Evolutionary conservation across 1,140 invertebrate genomes (phyloP), one percentile per base, ranked within the genome.

Genomic region (Anthonomus grandis): DNA sequence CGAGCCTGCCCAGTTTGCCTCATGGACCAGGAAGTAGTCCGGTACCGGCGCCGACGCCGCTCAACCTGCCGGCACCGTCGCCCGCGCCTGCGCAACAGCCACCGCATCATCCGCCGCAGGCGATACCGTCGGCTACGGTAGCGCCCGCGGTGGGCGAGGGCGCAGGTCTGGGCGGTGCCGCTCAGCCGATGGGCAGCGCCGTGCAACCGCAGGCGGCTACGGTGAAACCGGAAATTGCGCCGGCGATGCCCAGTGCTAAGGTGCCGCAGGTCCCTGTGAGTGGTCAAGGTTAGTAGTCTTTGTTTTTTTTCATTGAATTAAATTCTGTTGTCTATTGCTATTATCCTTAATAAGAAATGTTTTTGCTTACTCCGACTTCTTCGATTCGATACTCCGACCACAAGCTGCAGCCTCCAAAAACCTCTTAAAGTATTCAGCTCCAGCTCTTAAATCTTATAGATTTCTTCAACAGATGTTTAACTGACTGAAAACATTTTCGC

Each of bases 61-160:
- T 68, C 27, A 69, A 78, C 59, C 75, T 79, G 54, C 79, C 79
- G 60, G 74, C 76, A 67, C 74, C 78, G 64, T 78, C 76, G 63
- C 76, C 78, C 60, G 72, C 78, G 57, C 78, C 68, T 25, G 66
- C 65, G 50, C 76, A 77, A 23, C 75, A 74, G 57, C 74, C 75
- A 17, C 75, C 75, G 42, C 62, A 69, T 64, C 65, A 74, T 66
- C 46, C 76, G 60, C 17, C 68, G 45, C 55, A 64, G 22, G 61
- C 64, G 0, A 65, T 64, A 44, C 63, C 59, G 31, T 59, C 59
- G 47, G 54, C 64, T 46, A 59, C 72, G 42, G 55, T 68, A 47
- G 50, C 58, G 22, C 48, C 61, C 18, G 54, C 58, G 12, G 25
- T 55, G 19, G 54, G 47, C 31, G 56, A 59, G 45, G 57, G 61